Evolutionary conservation across 2,888 invertebrate genomes (phyloP), one percentile per base, ranked within the genome.

Genomic region (Lasioglossum figueresi): DNA sequence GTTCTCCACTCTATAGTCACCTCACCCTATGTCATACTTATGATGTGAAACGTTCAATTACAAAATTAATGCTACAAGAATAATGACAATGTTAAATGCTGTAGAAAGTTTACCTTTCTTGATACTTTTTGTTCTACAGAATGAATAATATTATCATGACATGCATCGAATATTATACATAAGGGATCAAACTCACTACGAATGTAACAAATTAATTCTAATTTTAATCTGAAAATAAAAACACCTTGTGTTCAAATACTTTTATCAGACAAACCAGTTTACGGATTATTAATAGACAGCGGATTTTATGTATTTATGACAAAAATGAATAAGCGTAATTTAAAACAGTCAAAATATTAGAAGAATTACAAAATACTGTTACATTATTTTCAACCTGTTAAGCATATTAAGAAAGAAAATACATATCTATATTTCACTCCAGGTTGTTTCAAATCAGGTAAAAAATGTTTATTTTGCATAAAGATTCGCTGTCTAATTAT

Each of bases 111-210:
- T 87, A 96, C 97, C 94, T 97, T 96, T 80, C 96, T 96, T 0
- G 97, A 97, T 27, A 97, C 96, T 92, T 97, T 97, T 95, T 99
- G 98, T 94, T 99, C 98, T 70, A 99, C 96, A 87, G 97, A 97
- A 95, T 98, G 96, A 90, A 98, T 96, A 89, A 97, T 95, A 94
- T 97, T 97, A 81, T 97, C 96, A 88, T 97, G 96, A 79, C 96
- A 96, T 87, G 96, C 96, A 91, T 98, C 97, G 92, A 98, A 97
- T 90, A 97, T 96, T 48, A 98, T 97, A 93, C 96, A 96, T n/a
- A 98, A 95, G 0, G 98, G 98, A 95, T 98, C 98, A 94, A 97
- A 97, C 94, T 99, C 98, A 56, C 98, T 97, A 95, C 98, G 97
- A 92, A 97, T 97, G 93, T 97, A 98, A 75, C 98, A 97, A 80